phyloP scores from a whole-genome alignment of 2,113 vertebrate species.

The Ptyas mucosa region DNA sequence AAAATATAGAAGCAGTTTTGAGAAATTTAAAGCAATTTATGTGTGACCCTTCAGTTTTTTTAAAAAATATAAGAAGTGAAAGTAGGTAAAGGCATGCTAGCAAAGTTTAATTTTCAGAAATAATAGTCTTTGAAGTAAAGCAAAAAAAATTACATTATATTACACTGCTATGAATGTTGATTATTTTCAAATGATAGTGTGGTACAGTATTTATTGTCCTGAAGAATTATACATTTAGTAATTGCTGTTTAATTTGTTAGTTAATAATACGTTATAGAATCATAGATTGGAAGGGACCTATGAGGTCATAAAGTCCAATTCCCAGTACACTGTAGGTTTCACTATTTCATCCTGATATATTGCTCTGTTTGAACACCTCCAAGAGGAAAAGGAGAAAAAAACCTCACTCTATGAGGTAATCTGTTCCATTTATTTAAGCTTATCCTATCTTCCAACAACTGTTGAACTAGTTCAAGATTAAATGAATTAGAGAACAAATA shows the following conservation, averaged over 20 bases:
- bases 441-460: constrained; percentile 62
- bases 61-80: not conserved
- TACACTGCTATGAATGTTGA: not conserved
- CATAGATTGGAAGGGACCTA: not conserved
- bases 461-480: constrained; percentile 58
- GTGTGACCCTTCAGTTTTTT: not conserved
- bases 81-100: not conserved
- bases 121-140: not conserved
- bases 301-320: not conserved
- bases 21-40: not conserved
- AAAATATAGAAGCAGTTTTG: not conserved
- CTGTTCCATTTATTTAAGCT: constrained; percentile 47
- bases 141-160: not conserved
- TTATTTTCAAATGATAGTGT: constrained; percentile 9
- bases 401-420: not conserved
- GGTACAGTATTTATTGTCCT: not conserved
- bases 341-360: not conserved
- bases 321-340: not conserved
- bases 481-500: too few relatives aligned
- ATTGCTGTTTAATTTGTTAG: constrained; percentile 55
- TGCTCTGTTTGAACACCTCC: not conserved
- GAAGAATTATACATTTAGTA: constrained; percentile 30
- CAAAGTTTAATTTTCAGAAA: not conserved
- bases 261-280: constrained; percentile 36
- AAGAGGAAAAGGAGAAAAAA: not conserved